Evolutionary conservation across 2,113 vertebrate genomes (phyloP).

Genomic region (Aleadryas rufinucha): DNA sequence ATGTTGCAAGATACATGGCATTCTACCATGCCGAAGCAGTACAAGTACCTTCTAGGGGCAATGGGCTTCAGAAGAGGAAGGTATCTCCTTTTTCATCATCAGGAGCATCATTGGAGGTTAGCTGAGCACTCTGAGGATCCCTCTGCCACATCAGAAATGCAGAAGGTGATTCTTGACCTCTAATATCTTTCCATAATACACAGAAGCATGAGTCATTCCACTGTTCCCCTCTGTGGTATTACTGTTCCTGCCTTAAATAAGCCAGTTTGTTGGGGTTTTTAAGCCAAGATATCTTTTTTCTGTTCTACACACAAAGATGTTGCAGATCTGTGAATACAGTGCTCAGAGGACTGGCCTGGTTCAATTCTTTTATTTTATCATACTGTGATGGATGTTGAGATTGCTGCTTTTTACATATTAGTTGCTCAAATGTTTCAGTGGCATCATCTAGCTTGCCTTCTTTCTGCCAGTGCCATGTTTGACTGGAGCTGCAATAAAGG

Average conservation of each 20-base stretch:
- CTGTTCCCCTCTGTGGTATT: background rate
- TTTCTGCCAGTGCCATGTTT: background rate
- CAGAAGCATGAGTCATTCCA: background rate
- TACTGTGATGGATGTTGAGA: background rate
- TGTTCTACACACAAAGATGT: background rate
- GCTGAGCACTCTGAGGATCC: background rate
- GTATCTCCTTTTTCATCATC: background rate
- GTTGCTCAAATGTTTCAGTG: background rate
- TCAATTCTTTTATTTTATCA: background rate
- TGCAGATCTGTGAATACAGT: background rate
- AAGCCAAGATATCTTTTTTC: background rate
- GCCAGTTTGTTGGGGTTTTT: background rate
- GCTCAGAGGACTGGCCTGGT: background rate
- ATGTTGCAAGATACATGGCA: fast-evolving
- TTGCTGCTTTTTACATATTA: background rate
- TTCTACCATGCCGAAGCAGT: fast-evolving
- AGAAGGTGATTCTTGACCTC: background rate
- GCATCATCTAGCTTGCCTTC: background rate
- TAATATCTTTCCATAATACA: background rate
- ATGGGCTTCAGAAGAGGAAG: background rate
- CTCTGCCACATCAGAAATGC: background rate
- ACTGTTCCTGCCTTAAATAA: background rate
- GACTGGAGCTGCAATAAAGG: background rate
- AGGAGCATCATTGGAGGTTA: background rate
- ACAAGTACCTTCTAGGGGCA: background rate